These are phyloP conservation scores for Parthenolecanium corni DNA, from an alignment of 2,888 invertebrate genomes.

Conservation along the genomic window DNA sequence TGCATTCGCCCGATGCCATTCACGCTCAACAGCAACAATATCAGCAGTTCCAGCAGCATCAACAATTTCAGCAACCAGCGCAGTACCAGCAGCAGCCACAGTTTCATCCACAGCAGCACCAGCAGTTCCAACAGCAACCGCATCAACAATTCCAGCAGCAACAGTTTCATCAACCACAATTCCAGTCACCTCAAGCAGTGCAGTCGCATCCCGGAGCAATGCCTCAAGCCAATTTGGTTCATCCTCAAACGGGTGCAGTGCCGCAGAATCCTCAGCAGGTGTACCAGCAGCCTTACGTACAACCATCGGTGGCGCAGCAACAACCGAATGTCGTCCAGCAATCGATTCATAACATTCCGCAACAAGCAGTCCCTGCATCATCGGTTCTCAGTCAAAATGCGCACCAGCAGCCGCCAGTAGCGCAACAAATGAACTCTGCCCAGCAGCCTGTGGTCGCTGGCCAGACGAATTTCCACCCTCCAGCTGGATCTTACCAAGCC, in stretches of 20 bases:
- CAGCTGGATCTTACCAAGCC: conserved; percentile 35
- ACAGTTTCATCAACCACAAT: background rate
- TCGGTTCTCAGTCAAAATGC: conserved; percentile 31
- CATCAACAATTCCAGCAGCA: background rate
- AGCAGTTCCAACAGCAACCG: conserved; percentile 30
- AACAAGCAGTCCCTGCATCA: conserved; percentile 35
- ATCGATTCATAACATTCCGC: conserved; percentile 22
- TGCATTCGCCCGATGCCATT: background rate
- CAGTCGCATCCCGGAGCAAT: background rate
- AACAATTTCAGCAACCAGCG: conserved; percentile 33
- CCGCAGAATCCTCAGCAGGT: conserved; percentile 30
- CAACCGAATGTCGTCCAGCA: conserved; percentile 35
- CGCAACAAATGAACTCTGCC: conserved; percentile 31
- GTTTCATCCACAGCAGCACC: conserved; percentile 19
- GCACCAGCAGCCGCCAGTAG: conserved; percentile 33
- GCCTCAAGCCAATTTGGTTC: background rate
- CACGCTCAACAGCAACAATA: conserved; percentile 17
- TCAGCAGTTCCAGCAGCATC: conserved; percentile 32
- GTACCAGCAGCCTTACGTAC: background rate
- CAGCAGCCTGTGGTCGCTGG: conserved; percentile 6
- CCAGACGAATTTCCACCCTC: background rate
- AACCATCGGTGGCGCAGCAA: background rate
- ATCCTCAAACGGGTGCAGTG: conserved; percentile 1
- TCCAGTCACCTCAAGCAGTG: background rate
- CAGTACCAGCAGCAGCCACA: conserved; percentile 29